Base-by-base conservation (phyloP, 2,113 vertebrate species). In the Cheirogaleus medius region DNA sequence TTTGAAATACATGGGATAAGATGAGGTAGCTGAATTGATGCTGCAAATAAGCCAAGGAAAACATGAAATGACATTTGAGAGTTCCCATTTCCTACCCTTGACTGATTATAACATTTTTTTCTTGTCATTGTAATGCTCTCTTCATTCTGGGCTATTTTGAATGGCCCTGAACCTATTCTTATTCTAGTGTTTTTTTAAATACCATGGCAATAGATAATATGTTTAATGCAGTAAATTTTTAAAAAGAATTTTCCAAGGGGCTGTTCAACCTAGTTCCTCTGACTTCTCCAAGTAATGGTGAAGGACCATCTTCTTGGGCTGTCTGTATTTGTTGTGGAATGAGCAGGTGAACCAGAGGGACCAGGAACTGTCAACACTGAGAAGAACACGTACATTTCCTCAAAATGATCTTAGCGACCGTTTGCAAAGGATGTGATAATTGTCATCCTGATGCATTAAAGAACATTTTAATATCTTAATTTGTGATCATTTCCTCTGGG, bases 131-230 rank as follows among this genome's bases (percentile, higher is more conserved):
- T 90, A 37, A 69, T 96, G 5, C 7, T 1, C 77, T 95, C 91
- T 95, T 37, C 82, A 27, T 91, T 93, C 74, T 90, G 95, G 96
- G 76, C 25, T 95, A 18, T 71, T 97, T 25, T 87, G 10, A 63
- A 63, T 96, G 91, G 25, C 90, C 84, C 95, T 95, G 73, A 97
- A 94, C 82, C 34, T 91, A 37, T 96, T 97, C 56, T 97, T 96
- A 94, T 63, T 91, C 44, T 96, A 81, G 94, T 84, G 94, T 97
- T 97, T 98, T 97, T 80, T 97, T 95, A 18, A 92, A 77, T 82
- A 71, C 25, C 58, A 56, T 83, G 93, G 18, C 76, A 97, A 96
- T 94, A 92, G 97, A 63, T 87, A 71, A 92, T 94, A 20, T 86
- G 68, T 42, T 97, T 96, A 95, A 94, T 92, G 82, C 95, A 56